These are phyloP conservation scores for Drosophila suboccidentalis DNA, from an alignment of 2,888 invertebrate species.

Conservation along the genomic window DNA sequence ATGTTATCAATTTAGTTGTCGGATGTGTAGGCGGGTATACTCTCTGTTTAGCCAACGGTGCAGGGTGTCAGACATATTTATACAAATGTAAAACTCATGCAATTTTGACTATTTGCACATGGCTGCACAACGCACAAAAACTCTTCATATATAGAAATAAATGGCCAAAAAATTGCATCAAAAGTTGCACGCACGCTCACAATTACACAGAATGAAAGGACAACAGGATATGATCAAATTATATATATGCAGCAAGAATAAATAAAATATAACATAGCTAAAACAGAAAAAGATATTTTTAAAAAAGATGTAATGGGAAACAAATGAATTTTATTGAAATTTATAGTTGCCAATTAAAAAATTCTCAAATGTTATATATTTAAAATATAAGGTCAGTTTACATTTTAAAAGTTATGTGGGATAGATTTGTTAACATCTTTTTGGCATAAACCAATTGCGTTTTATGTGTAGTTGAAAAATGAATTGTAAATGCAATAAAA, in stretches of 20 bases:
- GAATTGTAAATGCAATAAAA: slow-evolving; percentile 7
- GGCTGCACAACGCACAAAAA: slow-evolving; percentile 25
- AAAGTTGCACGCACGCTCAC: slow-evolving; percentile 23
- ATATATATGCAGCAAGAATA: background rate
- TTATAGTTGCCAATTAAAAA: background rate
- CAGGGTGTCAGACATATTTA: slow-evolving; percentile 1
- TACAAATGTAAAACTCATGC: slow-evolving; percentile 4
- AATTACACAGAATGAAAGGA: slow-evolving; percentile 7
- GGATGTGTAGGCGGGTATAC: background rate
- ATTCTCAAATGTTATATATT: background rate
- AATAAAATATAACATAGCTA: background rate
- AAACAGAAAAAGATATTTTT: background rate
- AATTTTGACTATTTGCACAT: slow-evolving; percentile 41
- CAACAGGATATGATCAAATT: background rate
- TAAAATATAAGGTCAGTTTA: background rate
- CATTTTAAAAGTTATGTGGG: background rate
- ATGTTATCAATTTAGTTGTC: background rate
- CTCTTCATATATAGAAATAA: slow-evolving; percentile 19
- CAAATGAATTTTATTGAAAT: background rate
- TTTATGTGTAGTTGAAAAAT: background rate
- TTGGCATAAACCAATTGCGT: slow-evolving; percentile 2
- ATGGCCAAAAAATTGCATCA: slow-evolving; percentile 38
- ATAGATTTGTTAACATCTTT: background rate
- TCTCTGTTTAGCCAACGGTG: background rate
- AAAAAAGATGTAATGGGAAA: background rate